A percentile compares a stretch with the other conserved stretches of the same genome.
Evolutionary conservation across 2,797 vertebrate genomes (phyloP).

Genomic region (Spondyliosoma cantharus): DNA sequence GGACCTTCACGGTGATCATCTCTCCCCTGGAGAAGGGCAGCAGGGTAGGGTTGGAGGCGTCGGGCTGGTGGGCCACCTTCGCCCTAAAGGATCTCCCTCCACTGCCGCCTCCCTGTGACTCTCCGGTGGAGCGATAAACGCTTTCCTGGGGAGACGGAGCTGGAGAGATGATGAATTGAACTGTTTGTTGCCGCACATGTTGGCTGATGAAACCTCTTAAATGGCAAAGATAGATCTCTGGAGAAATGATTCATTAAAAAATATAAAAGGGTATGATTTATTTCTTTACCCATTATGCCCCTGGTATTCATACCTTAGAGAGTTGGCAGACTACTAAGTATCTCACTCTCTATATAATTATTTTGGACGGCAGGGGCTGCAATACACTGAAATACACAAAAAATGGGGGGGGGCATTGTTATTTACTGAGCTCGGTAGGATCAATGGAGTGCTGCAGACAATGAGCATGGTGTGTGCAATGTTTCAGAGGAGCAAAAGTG

Average conservation of each 20-base stretch:
- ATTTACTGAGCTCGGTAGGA: constrained; percentile 6
- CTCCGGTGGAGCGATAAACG: constrained; percentile 78
- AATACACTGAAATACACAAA: constrained; percentile 21
- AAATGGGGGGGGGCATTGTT: not conserved
- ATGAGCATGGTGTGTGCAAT: not conserved
- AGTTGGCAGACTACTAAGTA: constrained; percentile 25
- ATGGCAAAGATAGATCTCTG: constrained; percentile 20
- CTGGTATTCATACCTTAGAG: constrained; percentile 23
- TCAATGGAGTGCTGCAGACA: not conserved
- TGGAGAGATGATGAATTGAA: constrained; percentile 47
- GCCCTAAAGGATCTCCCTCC: constrained; percentile 81
- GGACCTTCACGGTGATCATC: constrained; percentile 84
- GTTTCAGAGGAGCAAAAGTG: constrained; percentile 1
- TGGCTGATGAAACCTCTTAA: constrained; percentile 18
- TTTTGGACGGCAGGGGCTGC: constrained; percentile 12
- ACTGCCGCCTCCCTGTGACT: constrained; percentile 64
- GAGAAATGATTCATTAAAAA: constrained; percentile 39
- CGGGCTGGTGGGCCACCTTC: constrained; percentile 81
- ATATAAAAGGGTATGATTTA: constrained; percentile 3
- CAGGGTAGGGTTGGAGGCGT: constrained; percentile 85
- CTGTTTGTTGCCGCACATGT: constrained; percentile 1
- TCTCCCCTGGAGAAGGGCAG: constrained; percentile 88
- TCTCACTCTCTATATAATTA: constrained; percentile 10
- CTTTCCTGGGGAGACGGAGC: constrained; percentile 81
- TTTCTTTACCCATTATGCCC: constrained; percentile 25